Percentiles rank a stretch among this genome's conserved stretches.
phyloP scores from a whole-genome alignment of 1,140 invertebrate species.

The Drosophila tropicalis region DNA sequence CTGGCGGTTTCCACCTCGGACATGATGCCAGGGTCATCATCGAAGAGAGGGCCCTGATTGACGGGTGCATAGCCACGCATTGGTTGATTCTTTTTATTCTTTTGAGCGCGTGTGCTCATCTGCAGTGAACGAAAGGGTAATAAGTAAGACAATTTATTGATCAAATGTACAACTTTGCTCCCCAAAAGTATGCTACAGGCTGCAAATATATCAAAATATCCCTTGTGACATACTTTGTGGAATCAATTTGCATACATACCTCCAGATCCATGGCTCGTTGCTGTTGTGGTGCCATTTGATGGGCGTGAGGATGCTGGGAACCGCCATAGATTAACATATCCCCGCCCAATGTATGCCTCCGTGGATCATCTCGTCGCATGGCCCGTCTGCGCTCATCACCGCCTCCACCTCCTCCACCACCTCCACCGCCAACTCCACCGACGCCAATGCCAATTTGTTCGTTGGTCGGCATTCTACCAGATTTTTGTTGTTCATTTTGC shows the following conservation, averaged over 20 bases:
- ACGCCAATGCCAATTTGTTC: slow-evolving; percentile 36
- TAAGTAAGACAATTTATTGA: background rate
- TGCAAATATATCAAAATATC: no score
- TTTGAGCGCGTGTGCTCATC: slow-evolving; percentile 82
- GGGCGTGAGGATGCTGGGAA: slow-evolving; percentile 84
- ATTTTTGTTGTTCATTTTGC: slow-evolving; percentile 82
- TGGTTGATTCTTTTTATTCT: slow-evolving; percentile 85
- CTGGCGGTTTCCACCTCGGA: slow-evolving; percentile 97
- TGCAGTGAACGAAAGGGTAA: slow-evolving; percentile 8
- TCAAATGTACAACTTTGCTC: no score
- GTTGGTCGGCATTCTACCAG: slow-evolving; percentile 66
- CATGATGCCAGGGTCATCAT: slow-evolving; percentile 98
- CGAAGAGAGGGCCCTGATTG: slow-evolving; percentile 90
- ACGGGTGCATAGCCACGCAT: slow-evolving; percentile 89
- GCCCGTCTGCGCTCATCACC: slow-evolving; percentile 84
- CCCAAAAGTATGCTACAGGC: no score
- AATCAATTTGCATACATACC: slow-evolving; percentile 83
- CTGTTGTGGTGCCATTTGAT: slow-evolving; percentile 84
- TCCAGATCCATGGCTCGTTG: slow-evolving; percentile 89
- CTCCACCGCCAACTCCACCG: background rate
- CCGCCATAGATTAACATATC: slow-evolving; percentile 87
- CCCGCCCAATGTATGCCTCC: slow-evolving; percentile 88
- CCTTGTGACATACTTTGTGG: background rate
- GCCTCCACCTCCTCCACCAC: slow-evolving; percentile 40
- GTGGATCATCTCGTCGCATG: slow-evolving; percentile 86